These are phyloP conservation scores for Chloebia gouldiae DNA, from an alignment of 2,113 vertebrate species.

Conservation along the genomic window DNA sequence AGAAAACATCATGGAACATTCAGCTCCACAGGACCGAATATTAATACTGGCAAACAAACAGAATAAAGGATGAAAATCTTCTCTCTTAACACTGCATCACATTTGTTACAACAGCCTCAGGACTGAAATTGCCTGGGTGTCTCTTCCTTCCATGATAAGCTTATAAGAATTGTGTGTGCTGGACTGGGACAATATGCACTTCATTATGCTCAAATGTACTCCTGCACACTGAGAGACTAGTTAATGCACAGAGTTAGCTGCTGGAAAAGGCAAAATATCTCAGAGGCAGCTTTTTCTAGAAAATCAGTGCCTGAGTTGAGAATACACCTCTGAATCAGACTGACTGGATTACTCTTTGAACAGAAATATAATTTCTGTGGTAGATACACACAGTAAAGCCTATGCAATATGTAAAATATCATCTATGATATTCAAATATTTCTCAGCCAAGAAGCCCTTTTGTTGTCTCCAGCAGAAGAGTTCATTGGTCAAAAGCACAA, in stretches of 20 bases:
- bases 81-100: neutral
- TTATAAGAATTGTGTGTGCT: neutral
- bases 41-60: neutral
- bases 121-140: fast-evolving
- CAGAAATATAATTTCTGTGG: neutral
- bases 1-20: neutral
- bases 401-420: neutral
- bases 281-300: neutral
- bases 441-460: neutral
- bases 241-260: neutral
- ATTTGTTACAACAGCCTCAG: neutral
- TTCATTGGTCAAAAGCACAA: neutral
- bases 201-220: neutral
- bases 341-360: neutral
- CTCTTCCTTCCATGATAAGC: neutral
- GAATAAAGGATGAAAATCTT: constrained; percentile 1
- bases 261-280: neutral
- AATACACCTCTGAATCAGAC: neutral
- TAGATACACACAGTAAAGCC: neutral
- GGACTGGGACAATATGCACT: neutral
- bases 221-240: neutral
- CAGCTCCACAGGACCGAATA: neutral
- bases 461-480: neutral
- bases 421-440: neutral
- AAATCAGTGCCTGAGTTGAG: neutral